These are phyloP conservation scores for Drosophila prosaltans DNA, from an alignment of 1,140 invertebrate genomes.

Conservation along the genomic window DNA sequence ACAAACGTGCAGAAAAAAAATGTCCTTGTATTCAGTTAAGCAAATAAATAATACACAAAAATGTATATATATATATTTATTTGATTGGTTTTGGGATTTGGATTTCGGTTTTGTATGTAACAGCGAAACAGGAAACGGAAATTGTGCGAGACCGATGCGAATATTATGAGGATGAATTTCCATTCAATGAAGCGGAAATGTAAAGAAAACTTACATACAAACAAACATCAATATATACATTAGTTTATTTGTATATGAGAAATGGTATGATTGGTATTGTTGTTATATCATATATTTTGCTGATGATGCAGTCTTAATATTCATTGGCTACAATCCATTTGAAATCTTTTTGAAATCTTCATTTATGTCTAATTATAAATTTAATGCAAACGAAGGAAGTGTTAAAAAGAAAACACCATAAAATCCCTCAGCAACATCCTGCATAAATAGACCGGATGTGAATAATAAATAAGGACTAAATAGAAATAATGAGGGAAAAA, in stretches of 20 bases:
- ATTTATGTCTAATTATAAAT: slow-evolving; percentile 2
- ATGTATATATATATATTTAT: slow-evolving; percentile 54
- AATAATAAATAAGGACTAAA: slow-evolving; percentile 63
- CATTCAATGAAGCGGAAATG: slow-evolving; percentile 51
- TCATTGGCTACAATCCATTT: background rate
- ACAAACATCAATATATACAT: slow-evolving; percentile 28
- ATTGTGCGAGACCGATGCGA: slow-evolving; percentile 65
- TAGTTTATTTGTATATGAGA: slow-evolving; percentile 5
- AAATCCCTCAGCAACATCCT: slow-evolving; percentile 50
- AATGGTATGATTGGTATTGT: background rate
- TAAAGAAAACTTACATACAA: slow-evolving; percentile 47
- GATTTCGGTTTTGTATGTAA: slow-evolving; percentile 50
- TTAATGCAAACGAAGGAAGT: slow-evolving; percentile 1
- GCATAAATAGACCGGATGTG: slow-evolving; percentile 64
- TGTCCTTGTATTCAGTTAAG: slow-evolving; percentile 69
- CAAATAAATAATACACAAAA: slow-evolving; percentile 35
- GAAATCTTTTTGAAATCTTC: background rate
- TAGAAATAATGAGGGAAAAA: slow-evolving; percentile 62
- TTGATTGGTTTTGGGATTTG: slow-evolving; percentile 70
- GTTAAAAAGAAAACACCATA: slow-evolving; percentile 27
- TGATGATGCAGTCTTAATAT: background rate
- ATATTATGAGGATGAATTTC: slow-evolving; percentile 31
- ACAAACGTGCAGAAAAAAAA: background rate
- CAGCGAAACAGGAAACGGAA: slow-evolving; percentile 61
- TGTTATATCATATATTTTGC: background rate